A percentile compares a stretch with the other conserved stretches of the same genome.
These are phyloP conservation scores for Montipora capitata DNA, from an alignment of 92 coral and sea anemone genomes.

Conservation along the genomic window DNA sequence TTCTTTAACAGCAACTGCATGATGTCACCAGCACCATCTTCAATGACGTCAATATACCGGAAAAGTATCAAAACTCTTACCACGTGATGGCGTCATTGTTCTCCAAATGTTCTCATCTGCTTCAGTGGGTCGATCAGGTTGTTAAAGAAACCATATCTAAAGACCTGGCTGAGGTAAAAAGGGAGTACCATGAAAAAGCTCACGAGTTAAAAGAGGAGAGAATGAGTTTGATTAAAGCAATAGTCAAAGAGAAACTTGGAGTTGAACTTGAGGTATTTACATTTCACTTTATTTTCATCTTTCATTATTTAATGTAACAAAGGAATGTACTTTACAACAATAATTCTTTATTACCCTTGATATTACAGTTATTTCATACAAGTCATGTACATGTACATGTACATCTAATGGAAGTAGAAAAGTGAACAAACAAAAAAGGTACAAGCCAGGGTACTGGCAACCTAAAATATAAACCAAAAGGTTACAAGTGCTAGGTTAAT, in stretches of 20 bases:
- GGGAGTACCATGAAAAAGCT: conserved; percentile 80
- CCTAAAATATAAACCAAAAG: too few relatives aligned
- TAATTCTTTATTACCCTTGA: too few relatives aligned
- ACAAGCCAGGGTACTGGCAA: too few relatives aligned
- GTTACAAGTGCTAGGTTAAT: too few relatives aligned
- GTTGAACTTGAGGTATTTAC: conserved; percentile 45
- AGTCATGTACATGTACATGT: too few relatives aligned
- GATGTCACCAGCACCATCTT: conserved; percentile 77
- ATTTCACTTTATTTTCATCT: too few relatives aligned
- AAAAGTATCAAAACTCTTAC: conserved; percentile 72
- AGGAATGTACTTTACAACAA: too few relatives aligned
- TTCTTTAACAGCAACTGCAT: conserved; percentile 58
- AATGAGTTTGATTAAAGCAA: conserved; percentile 79
- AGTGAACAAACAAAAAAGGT: too few relatives aligned
- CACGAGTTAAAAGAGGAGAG: conserved; percentile 90
- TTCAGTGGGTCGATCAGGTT: conserved; percentile 90
- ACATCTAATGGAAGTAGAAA: too few relatives aligned
- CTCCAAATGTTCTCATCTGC: conserved; percentile 79
- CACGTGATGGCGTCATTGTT: conserved; percentile 56
- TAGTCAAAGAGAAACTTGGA: conserved; percentile 86
- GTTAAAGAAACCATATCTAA: conserved; percentile 79
- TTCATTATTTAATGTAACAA: too few relatives aligned
- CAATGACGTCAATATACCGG: conserved; percentile 86
- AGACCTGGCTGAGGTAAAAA: conserved; percentile 76
- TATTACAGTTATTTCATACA: too few relatives aligned